These are phyloP conservation scores for Eretmochelys imbricata DNA, from an alignment of 2,113 vertebrate genomes.

Conservation along the genomic window DNA sequence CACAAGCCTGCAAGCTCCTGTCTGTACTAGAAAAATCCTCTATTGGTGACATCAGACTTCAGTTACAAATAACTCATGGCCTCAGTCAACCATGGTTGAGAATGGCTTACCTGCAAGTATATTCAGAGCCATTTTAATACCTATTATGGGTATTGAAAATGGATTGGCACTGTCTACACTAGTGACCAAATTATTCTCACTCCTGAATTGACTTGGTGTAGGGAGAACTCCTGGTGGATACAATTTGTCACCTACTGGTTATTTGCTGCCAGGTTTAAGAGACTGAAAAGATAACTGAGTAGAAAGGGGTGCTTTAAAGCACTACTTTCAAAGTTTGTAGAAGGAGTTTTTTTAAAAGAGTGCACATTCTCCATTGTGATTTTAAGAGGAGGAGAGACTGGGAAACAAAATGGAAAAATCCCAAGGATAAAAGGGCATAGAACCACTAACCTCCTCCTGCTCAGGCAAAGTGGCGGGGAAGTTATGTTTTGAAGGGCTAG, in stretches of 20 bases:
- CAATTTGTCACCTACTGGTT: fast-evolving
- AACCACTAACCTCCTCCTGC: neutral
- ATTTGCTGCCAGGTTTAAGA: fast-evolving
- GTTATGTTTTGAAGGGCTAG: slow-evolving; percentile 21
- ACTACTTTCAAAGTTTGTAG: neutral
- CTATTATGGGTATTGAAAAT: neutral
- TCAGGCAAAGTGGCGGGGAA: slow-evolving; percentile 7
- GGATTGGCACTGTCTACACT: neutral
- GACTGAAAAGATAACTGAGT: neutral
- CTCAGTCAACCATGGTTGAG: neutral
- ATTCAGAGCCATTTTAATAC: neutral
- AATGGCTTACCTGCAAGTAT: neutral
- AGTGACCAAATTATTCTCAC: neutral
- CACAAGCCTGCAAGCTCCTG: neutral
- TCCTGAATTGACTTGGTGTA: fast-evolving
- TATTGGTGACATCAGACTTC: neutral
- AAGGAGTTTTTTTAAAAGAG: neutral
- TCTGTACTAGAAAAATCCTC: neutral
- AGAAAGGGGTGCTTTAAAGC: neutral
- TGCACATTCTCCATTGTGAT: slow-evolving; percentile 36
- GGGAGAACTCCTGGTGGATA: fast-evolving
- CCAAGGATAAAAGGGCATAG: slow-evolving; percentile 42
- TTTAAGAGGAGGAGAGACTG: slow-evolving; percentile 21
- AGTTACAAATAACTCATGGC: neutral
- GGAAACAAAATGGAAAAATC: neutral